These are phyloP conservation scores for Campylomormyrus tamandua DNA, from an alignment of 2,113 vertebrate species.

Conservation along the genomic window DNA sequence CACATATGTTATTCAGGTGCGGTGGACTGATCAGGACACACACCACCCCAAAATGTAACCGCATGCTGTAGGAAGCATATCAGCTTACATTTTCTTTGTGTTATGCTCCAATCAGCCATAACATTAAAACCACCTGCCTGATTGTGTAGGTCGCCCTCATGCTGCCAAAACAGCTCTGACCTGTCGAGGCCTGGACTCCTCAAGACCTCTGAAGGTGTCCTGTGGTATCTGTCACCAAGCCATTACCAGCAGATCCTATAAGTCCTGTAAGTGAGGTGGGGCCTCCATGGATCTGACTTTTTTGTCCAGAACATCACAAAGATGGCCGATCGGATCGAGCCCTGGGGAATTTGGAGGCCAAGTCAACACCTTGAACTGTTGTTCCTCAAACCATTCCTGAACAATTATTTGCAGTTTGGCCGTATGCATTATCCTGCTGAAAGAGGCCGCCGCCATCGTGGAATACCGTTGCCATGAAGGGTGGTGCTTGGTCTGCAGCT, in stretches of 20 bases:
- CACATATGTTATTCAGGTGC: conserved; percentile 30
- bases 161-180: background rate
- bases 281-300: too few relatives aligned
- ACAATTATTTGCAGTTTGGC: background rate
- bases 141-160: background rate
- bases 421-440: background rate
- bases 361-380: too few relatives aligned
- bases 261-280: too few relatives aligned
- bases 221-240: background rate
- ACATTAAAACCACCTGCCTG: background rate
- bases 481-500: too few relatives aligned
- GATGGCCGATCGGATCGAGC: background rate
- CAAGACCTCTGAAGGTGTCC: background rate
- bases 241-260: too few relatives aligned
- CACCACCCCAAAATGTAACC: background rate
- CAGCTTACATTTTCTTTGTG: background rate
- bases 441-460: too few relatives aligned
- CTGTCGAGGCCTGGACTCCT: background rate
- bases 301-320: background rate
- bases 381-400: background rate
- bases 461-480: too few relatives aligned
- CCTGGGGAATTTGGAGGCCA: too few relatives aligned
- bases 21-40: background rate
- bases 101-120: background rate
- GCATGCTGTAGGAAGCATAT: background rate